Base-by-base conservation (phyloP, 35 echinoderm and acorn worm species). In the Patiria miniata region DNA sequence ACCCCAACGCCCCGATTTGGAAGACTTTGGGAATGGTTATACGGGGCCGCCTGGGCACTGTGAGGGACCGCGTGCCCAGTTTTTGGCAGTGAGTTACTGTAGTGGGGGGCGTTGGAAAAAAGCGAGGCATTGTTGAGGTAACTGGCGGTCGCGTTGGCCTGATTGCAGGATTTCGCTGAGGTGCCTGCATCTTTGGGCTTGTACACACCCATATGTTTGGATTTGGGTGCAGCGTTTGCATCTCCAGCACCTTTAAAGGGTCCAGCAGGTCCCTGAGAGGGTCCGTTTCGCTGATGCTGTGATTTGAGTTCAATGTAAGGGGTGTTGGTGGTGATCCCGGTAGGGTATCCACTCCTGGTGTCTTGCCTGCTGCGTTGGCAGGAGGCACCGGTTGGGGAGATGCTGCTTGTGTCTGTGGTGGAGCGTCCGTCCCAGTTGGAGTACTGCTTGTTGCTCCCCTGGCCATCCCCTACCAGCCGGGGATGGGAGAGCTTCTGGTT, bases 241-340 rank as follows among this genome's bases (percentile, higher is more conserved):
- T 84, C 53, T 53, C 34, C 36, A 36, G 82, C 26, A 73, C 65
- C 26, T 30, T 73, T 61, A 32, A 58, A n/a, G 26, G 19, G 51
- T 84, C 32, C 80, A 51, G 80, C 16, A 26, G 16, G 18, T 26
- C 34, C 15, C 21, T 83, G 18, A 26, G 23, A 1, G 12, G 82
- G 51, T n/a, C 51, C 39, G 21, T 53, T 52, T 28, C 80, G 33
- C 57, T 84, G 54, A 33, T 53, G 39, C 82, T 84, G 65, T 73
- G 65, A 73, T 84, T 84, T 84, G 33, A 84, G 54, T 37, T 84
- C 82, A 39, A 84, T 84, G 36, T 84, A 84, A 2, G 82, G 82
- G 38, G 53, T 59, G 7, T 59, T 61, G 52, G 47, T 15, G n/a
- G n/a, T n/a, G 42, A 47, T 12, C 42, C 42, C 42, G 4, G 42